Percentiles rank a stretch among this genome's conserved stretches.
phyloP scores from a whole-genome alignment of 2,113 vertebrate genomes.

The Ceyx margarethae region DNA sequence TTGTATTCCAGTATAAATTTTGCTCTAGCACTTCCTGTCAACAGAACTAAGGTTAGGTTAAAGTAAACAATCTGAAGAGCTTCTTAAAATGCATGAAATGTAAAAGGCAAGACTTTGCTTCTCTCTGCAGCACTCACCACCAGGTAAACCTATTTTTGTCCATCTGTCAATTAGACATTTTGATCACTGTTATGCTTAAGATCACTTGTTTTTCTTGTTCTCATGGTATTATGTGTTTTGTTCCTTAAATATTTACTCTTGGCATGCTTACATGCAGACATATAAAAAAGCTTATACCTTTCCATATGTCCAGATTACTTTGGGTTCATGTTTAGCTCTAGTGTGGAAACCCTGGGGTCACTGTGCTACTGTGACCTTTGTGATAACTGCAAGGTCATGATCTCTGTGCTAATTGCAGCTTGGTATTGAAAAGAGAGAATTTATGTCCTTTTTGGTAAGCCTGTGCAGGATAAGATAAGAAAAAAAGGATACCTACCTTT shows the following conservation, averaged over 20 bases:
- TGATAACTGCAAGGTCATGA: not conserved
- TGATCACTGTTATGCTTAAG: not conserved
- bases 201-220: not conserved
- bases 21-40: not conserved
- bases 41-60: not conserved
- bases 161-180: not conserved
- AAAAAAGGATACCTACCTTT: constrained; percentile 10
- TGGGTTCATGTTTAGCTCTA: not conserved
- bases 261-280: not conserved
- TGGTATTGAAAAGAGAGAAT: constrained; percentile 11
- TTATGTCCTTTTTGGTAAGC: constrained; percentile 25
- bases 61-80: not conserved
- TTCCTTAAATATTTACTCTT: constrained; percentile 16
- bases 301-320: not conserved
- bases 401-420: constrained; percentile 4
- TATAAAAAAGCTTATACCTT: not conserved
- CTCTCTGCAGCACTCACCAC: not conserved
- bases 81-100: not conserved
- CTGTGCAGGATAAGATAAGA: constrained; percentile 36
- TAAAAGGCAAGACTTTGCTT: not conserved
- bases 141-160: not conserved
- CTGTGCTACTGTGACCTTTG: not conserved
- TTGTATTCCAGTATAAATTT: not conserved
- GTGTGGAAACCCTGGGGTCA: not conserved
- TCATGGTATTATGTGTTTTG: not conserved